Evolutionary conservation across 2,888 invertebrate genomes (phyloP).

Genomic region (Drosophila niveifrons): DNA sequence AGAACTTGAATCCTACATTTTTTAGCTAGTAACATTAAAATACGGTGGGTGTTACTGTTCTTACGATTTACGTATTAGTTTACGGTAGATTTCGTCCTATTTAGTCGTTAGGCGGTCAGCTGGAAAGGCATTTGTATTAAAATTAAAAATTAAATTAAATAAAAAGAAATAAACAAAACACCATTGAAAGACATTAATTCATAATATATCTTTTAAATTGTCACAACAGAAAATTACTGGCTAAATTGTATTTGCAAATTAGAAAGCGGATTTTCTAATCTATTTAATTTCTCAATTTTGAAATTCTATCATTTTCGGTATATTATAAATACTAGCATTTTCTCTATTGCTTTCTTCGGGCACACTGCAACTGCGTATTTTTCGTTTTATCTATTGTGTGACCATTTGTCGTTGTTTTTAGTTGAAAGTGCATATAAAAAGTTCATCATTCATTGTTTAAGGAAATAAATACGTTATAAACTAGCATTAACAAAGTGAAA

Average conservation of each 20-base stretch:
- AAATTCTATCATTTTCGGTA: slow-evolving; percentile 5
- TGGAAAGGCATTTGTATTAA: not conserved
- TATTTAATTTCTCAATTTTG: not conserved
- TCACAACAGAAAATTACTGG: no score
- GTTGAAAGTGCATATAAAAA: slow-evolving; percentile 61
- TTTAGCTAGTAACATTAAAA: no score
- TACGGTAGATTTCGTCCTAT: not conserved
- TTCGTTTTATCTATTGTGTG: slow-evolving; percentile 64
- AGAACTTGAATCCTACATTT: no score
- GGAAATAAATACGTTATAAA: slow-evolving; percentile 37
- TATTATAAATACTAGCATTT: slow-evolving; percentile 12
- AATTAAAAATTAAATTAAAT: no score
- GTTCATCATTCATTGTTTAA: slow-evolving; percentile 36
- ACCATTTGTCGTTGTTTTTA: slow-evolving; percentile 65
- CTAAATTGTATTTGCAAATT: not conserved
- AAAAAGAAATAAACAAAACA: no score
- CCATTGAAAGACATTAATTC: no score
- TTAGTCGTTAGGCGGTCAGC: not conserved
- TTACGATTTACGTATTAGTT: not conserved
- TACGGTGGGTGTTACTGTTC: not conserved
- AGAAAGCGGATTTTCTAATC: not conserved
- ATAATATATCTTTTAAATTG: no score
- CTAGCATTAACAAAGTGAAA: slow-evolving; percentile 28
- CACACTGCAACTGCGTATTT: slow-evolving; percentile 50
- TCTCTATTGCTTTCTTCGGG: slow-evolving; percentile 20